Evolutionary conservation across 2,113 vertebrate genomes (phyloP), one percentile per base, ranked within the genome.

Genomic region (Odocoileus virginianus): DNA sequence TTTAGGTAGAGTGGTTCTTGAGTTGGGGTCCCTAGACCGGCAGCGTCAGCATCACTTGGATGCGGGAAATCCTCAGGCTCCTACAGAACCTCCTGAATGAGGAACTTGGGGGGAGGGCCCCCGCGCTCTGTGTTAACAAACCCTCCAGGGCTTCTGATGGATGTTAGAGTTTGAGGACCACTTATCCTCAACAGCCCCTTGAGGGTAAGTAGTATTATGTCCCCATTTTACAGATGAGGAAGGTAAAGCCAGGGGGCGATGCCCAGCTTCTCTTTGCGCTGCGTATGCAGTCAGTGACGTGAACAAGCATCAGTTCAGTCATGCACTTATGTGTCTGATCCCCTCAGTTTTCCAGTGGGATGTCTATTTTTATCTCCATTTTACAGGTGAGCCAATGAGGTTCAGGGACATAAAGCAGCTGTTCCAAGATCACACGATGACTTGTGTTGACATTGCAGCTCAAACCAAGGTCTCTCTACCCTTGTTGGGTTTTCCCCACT

Each of bases 271-370:
- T 52, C 55, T 5, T 30, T 13, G 3, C 28, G n/a, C 71, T 36
- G 33, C 1, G 7, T 15, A 19, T 47, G 21, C 6, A 13, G 30
- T 21, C 23, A 0, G 27, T 7, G 12, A n/a, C 16, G 0, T 23
- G 36, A 36, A 23, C 27, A 43, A 71, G 14, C 33, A 9, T 28
- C 12, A 7, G 1, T 28, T 33, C 55, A 3, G 1, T 12, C 67
- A 28, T 19, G 15, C 40, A 8, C 36, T 36, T 4, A 3, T 10
- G 33, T 13, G 2, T 90, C 50, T 17, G 28, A 28, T 64, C 19
- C 16, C 17, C 28, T 11, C 60, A 14, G 16, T 13, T 15, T 3
- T 28, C 45, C 45, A 14, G 2, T 2, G 12, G 25, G 1, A 6
- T 1, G 3, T 23, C 60, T 60, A 0, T 28, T 91, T 76, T 64